Conservation (phyloP, 2,113 vertebrate species). For the Stigmatopora argus region DNA sequence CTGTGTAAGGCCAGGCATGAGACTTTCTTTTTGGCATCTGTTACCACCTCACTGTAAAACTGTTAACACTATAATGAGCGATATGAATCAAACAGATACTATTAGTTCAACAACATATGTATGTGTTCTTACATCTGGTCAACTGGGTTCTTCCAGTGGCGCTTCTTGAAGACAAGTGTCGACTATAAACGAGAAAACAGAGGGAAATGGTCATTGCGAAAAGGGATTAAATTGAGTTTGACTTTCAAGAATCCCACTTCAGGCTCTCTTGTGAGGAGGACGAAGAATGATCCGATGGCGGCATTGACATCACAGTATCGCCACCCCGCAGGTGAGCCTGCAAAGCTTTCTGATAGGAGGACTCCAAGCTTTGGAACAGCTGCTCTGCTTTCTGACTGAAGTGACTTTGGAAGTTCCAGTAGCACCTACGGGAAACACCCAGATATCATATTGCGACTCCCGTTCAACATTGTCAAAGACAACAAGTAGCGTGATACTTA, state of each 20-base stretch:
- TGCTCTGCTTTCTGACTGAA: slow-evolving; percentile 87
- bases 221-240: neutral
- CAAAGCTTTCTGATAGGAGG: slow-evolving; percentile 88
- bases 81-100: neutral
- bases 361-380: slow-evolving; percentile 86
- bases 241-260: slow-evolving; percentile 73
- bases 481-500: slow-evolving; percentile 56
- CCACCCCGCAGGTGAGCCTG: slow-evolving; percentile 86
- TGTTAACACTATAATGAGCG: neutral
- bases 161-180: slow-evolving; percentile 49
- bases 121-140: slow-evolving; percentile 45
- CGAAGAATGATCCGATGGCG: slow-evolving; percentile 89
- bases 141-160: slow-evolving; percentile 22
- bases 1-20: neutral
- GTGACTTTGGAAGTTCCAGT: slow-evolving; percentile 85
- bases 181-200: slow-evolving; percentile 38
- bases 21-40: neutral
- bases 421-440: slow-evolving; percentile 72
- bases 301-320: slow-evolving; percentile 82
- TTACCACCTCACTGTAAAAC: neutral
- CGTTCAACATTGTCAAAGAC: neutral
- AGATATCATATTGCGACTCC: neutral
- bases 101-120: neutral
- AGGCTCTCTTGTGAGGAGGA: slow-evolving; percentile 96
- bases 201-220: neutral